Evolutionary conservation across 2,113 vertebrate species (phyloP), one percentile per base, ranked within the genome.

Genomic region (Accipiter virgatus): DNA sequence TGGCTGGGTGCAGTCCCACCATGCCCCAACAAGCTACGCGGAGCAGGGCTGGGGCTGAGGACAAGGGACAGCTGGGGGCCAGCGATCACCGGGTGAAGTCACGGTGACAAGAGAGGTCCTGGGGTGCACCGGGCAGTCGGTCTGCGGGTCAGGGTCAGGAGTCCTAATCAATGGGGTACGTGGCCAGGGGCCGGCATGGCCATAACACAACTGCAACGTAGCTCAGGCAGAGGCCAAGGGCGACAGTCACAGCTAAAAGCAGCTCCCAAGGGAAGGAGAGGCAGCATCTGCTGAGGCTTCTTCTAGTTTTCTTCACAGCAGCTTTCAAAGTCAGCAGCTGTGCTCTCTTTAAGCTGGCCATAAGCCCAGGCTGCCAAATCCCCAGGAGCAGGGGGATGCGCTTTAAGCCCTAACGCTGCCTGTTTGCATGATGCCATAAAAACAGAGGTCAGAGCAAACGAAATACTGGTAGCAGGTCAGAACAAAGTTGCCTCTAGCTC

Each of bases 91-190:
- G 32, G 3, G 9, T 42, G 62, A 93, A 59, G 40, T 34, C 38
- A n/a, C 0, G 0, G 48, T 72, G 32, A 47, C 9, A 40, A 63
- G 53, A 12, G 5, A 26, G 19, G 31, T 58, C 8, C 22, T 0
- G 3, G 31, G 8, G 11, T 42, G 32, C 17, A 26, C 29, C 8
- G 34, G 20, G 8, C 40, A 43, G 31, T 22, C 31, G 43, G 42
- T 32, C 59, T 43, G 52, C 34, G 52, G 20, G 38, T 19, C 31
- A 67, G 56, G 31, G 50, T 48, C 32, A 53, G 58, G 52, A 56
- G 4, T 22, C 43, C 34, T 42, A 18, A 22, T 20, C 56, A 52
- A 6, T n/a, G 66, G 19, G 10, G 4, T 23, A 14, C 10, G 7
- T 2, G 29, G 38, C 20, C 15, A 10, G 6, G 25, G 3, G 58